Evolutionary conservation across 2,113 vertebrate species (phyloP).

Genomic region (Pluvialis apricaria): DNA sequence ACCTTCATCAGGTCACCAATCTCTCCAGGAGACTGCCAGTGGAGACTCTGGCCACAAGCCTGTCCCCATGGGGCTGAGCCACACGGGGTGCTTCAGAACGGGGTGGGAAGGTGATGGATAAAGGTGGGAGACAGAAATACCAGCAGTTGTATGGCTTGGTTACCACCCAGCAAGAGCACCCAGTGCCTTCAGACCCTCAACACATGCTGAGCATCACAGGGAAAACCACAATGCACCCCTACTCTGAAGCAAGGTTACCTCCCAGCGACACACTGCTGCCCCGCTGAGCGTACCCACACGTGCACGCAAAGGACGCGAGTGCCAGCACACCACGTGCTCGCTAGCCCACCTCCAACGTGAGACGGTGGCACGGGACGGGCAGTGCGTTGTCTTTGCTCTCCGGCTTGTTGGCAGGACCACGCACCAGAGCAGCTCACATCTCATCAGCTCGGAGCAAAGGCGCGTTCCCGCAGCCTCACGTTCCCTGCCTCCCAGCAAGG

Average conservation of each 20-base stretch:
- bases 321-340: accelerated
- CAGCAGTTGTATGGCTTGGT: too few relatives aligned
- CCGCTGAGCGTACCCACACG: not conserved
- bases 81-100: accelerated
- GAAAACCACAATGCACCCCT: not conserved
- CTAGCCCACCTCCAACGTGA: accelerated
- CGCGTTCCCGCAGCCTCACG: not conserved
- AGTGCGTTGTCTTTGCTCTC: not conserved
- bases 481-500: not conserved
- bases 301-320: accelerated
- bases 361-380: accelerated
- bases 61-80: not conserved
- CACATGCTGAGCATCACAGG: not conserved
- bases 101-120: not conserved
- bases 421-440: not conserved
- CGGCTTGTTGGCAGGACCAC: accelerated
- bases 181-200: not conserved
- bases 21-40: not conserved
- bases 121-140: not conserved
- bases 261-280: too few relatives aligned
- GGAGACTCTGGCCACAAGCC: not conserved
- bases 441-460: not conserved
- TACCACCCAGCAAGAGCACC: not conserved
- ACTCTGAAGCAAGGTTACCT: not conserved
- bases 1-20: not conserved